Base-by-base conservation (phyloP, 2,888 invertebrate species). In the Formica aserva region DNA sequence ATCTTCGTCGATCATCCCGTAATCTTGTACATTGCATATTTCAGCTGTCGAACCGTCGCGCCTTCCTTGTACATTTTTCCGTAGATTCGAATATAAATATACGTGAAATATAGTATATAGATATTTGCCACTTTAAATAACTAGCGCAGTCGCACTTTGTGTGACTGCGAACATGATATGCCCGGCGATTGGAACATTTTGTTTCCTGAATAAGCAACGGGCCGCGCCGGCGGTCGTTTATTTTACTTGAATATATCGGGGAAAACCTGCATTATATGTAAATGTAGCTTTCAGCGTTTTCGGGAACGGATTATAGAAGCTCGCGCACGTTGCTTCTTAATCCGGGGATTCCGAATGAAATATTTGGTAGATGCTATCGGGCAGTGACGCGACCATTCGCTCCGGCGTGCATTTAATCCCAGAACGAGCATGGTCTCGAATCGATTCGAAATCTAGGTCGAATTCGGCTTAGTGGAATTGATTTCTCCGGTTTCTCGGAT, bases 361-460 rank as follows among this genome's bases (percentile, higher is more conserved):
- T 88, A 88, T 88, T 88, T 88, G 78, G 78, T 80, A 80, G 78
- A 80, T 80, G 72, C 78, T 81, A 88, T 80, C 76, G 85, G 78
- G 74, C 82, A 82, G 62, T 83, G 88, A 88, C 81, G 87, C 85
- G 87, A 83, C 85, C 76, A 83, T 80, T 72, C 76, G 89, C 77
- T 83, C 89, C 81, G 75, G 63, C 78, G 85, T 74, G 78, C 80
- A 83, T 89, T 88, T 88, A 88, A 88, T 88, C 88, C 87, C 72
- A 62, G 85, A 78, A 80, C 67, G 82, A 81, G 65, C 85, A 69
- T 87, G 78, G 88, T 86, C 87, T 88, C 87, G 86, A 87, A 89
- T 89, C 89, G 89, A 89, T 90, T 87, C 63, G 85, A 88, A 89
- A 89, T 89, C 76, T 89, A 87, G 89, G 89, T 90, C 89, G 90